A percentile compares a stretch with the other conserved stretches of the same genome.
Conservation (phyloP, 1,140 invertebrate species). For the Capitella teleta region DNA sequence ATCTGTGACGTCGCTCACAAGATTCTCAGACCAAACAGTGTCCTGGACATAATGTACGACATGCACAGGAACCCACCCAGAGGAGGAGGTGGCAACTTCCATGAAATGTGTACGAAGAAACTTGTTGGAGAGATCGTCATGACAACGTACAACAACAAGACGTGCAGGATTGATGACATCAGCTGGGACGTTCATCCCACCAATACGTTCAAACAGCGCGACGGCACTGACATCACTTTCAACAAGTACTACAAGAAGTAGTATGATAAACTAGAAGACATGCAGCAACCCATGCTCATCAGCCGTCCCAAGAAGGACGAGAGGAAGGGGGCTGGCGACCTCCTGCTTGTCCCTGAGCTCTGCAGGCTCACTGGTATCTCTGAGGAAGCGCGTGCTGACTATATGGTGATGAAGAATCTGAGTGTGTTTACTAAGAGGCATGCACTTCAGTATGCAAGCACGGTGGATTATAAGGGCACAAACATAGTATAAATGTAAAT, state of each 20-base stretch:
- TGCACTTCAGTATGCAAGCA: too few species aligned
- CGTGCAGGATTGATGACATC: constrained; percentile 81
- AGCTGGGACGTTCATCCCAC: constrained; percentile 57
- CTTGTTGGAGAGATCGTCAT: constrained; percentile 63
- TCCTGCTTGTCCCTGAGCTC: background rate
- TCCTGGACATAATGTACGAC: constrained; percentile 59
- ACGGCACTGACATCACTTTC: constrained; percentile 54
- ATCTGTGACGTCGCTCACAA: constrained; percentile 73
- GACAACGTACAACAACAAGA: constrained; percentile 83
- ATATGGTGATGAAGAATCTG: background rate
- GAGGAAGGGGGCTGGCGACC: too few species aligned
- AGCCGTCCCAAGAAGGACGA: too few species aligned
- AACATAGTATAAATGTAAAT: too few species aligned
- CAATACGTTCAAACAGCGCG: constrained; percentile 49
- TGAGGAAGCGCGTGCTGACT: background rate
- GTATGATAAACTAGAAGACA: too few species aligned
- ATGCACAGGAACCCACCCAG: constrained; percentile 18
- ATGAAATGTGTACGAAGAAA: constrained; percentile 46
- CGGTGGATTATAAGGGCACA: too few species aligned
- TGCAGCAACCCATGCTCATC: too few species aligned
- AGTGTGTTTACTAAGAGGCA: background rate
- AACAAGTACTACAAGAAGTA: constrained; percentile 66
- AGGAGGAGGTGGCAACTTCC: constrained; percentile 41
- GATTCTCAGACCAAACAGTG: constrained; percentile 63
- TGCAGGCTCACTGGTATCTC: background rate